These are phyloP conservation scores for Hybognathus amarus DNA, from an alignment of 2,797 vertebrate genomes.

Conservation along the genomic window DNA sequence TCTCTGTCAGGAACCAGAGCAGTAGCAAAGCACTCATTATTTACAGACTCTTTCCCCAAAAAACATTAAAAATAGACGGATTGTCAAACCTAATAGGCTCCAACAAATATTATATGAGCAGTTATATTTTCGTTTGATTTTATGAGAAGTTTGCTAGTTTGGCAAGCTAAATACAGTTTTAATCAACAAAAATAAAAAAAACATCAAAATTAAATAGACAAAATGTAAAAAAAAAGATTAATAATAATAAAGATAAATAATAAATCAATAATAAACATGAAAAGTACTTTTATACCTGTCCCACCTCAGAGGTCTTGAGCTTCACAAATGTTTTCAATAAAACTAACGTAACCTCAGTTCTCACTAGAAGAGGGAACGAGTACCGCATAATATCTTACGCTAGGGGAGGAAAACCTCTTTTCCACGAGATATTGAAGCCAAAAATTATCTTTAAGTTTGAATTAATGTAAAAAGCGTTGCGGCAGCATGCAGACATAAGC, in stretches of 20 bases:
- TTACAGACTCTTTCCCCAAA: neutral
- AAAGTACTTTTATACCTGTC: neutral
- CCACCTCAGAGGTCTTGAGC: neutral
- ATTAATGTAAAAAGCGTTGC: no score
- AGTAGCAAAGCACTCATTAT: slow-evolving; percentile 13
- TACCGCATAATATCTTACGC: no score
- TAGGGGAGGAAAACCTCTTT: no score
- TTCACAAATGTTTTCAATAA: neutral
- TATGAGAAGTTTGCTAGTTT: neutral
- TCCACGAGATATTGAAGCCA: no score
- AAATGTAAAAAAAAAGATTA: neutral
- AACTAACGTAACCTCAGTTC: neutral
- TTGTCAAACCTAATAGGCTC: neutral
- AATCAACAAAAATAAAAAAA: neutral
- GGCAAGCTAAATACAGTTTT: neutral
- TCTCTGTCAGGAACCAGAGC: slow-evolving; percentile 29
- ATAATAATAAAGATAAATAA: no score
- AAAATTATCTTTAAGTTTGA: no score
- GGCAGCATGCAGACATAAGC: no score
- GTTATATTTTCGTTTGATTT: neutral
- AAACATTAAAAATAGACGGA: slow-evolving; percentile 4
- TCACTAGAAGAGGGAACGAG: no score
- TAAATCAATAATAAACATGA: neutral
- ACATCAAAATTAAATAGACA: neutral
- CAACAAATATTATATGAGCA: neutral